Evolutionary conservation across 2,888 invertebrate genomes (phyloP), one percentile per base, ranked within the genome.

Genomic region (Junonia oenone): DNA sequence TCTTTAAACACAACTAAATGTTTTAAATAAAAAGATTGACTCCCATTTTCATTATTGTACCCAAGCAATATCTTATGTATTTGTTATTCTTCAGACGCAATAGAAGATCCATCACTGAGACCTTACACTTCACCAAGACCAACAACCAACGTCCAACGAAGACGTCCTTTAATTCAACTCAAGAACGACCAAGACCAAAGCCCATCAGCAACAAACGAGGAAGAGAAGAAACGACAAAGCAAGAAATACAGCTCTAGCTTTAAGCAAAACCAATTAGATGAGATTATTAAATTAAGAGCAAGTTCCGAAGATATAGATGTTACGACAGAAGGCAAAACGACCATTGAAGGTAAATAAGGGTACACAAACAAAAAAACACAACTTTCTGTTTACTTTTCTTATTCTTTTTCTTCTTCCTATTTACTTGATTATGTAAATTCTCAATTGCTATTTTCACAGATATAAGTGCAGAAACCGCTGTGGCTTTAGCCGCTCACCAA

Each of bases 401-500:
- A 45, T 45, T 6, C 17, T 43, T 45, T 19, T 19, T 11, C n/a
- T 40, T n/a, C 9, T 11, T 11, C 19, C 1, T n/a, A 40, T 8
- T 19, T n/a, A 19, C n/a, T 40, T 19, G 40, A 11, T 17, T 38
- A 19, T 22, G n/a, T 19, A 19, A 19, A 40, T 19, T 19, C 40
- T 40, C 11, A 43, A 26, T 17, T 26, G 26, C 22, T 43, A 43
- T 26, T 26, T 43, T 33, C 49, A 33, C 76, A 90, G 90, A 84
- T 60, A 73, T 78, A 63, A 81, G 68, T 61, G 76, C 83, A 17
- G 90, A 90, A 71, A 88, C 90, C 5, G 89, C 87, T 1, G 69
- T 91, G 47, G 91, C 90, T 1, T 71, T 91, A 58, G 91, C 89
- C 8, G 84, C 89, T 5, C 89, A 91, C 66, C 85, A 90, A 63